Conservation (phyloP, 2,888 invertebrate species). For the Metallyticus violacea region DNA sequence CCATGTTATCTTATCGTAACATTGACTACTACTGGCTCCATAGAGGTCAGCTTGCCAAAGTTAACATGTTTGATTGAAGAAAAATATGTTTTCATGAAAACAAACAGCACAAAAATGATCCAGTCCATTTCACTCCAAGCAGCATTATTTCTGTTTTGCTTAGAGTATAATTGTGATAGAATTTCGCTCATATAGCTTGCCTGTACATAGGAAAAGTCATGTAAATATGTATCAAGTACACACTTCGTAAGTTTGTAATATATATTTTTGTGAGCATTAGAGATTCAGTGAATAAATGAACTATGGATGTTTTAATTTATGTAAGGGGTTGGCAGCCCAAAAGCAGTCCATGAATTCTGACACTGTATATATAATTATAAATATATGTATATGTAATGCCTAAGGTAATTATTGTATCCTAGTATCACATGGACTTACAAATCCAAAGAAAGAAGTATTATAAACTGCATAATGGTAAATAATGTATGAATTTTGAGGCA, state of each 20-base stretch:
- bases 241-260: constrained; percentile 10
- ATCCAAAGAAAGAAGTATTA: neutral
- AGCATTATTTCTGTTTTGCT: neutral
- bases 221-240: constrained; percentile 22
- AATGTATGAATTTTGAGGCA: neutral
- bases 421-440: neutral
- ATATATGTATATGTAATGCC: neutral
- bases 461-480: neutral
- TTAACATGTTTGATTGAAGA: neutral
- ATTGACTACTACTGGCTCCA: neutral
- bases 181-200: neutral
- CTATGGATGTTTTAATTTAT: neutral
- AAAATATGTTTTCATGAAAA: neutral
- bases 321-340: neutral
- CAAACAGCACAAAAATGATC: constrained; percentile 1
- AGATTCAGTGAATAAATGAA: neutral
- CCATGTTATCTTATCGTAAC: neutral
- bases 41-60: neutral
- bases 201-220: constrained; percentile 14
- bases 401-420: neutral
- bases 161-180: constrained; percentile 12
- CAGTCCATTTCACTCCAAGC: constrained; percentile 6
- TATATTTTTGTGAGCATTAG: constrained; percentile 11
- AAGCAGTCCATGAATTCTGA: neutral
- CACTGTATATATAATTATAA: constrained; percentile 3